Base-by-base conservation (phyloP, 2,797 vertebrate genomes). In the Mormyrus proboscirostris region DNA sequence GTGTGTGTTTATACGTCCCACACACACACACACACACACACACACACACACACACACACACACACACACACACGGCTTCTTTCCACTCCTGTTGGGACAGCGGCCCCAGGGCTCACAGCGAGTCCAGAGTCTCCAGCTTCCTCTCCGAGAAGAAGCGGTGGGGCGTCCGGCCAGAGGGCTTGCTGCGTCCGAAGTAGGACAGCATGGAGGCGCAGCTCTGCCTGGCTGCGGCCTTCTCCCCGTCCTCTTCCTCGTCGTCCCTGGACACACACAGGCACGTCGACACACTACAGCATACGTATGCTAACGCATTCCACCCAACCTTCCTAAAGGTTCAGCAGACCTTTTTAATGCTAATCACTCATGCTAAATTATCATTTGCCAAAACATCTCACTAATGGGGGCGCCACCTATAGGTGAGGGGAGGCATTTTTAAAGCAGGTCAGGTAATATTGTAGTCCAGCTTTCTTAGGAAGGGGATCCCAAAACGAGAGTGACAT, bases 191-290 rank as follows among this genome's bases (percentile, higher is more conserved):
- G 59, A 97, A 97, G 93, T 94, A 98, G 1, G 96, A 95, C 87
- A 96, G 90, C 91, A 95, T 92, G n/a, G 96, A 96, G n/a, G 90
- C 90, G 87, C 95, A 93, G 8, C 94, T 95, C 73, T 94, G 89
- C 49, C 93, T 92, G 76, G 94, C 93, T 0, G 95, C 96, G 0
- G 92, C 94, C 41, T 95, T 94, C 79, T 94, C 92, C 0, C 95
- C 95, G 10, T 94, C 94, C 89, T 95, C 95, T 6, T 95, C 94
- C 0, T 96, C 93, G 76, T 96, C 95, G 1, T 95, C 95, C 95
- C 95, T 95, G 91, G 90, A 89, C 49, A 69, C 89, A 53, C 9
- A 41, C 53, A 59, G 14, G 55, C 38, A n/a, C 57, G 49, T 47
- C 47, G 9, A 47, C 38, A 25, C 8, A 89, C 59, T 25, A 3